A percentile compares a stretch with the other conserved stretches of the same genome.
Conservation (phyloP, 2,113 vertebrate species). For the Egretta garzetta region DNA sequence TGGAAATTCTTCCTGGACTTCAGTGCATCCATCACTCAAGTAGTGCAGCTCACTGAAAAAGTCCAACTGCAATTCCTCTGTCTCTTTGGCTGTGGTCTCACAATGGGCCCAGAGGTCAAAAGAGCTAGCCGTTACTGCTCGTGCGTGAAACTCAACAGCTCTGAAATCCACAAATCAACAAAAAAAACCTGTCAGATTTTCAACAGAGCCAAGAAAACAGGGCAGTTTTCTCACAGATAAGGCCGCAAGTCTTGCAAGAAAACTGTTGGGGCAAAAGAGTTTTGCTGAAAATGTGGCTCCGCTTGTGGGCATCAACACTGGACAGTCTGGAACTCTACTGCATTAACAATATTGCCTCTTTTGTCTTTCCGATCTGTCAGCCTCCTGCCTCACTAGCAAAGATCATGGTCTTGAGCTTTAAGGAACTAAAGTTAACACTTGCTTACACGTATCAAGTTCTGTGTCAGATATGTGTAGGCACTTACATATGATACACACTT, state of each 20-base stretch:
- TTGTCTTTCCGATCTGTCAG: background rate
- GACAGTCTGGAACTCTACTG: background rate
- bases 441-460: background rate
- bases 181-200: background rate
- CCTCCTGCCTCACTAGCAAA: background rate
- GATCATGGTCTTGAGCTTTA: background rate
- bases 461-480: background rate
- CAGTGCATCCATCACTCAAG: background rate
- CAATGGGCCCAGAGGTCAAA: background rate
- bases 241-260: background rate
- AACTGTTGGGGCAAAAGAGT: background rate
- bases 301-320: background rate
- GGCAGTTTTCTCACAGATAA: background rate
- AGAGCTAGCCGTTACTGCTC: background rate
- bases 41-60: background rate
- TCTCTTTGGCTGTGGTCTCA: background rate
- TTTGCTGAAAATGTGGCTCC: background rate
- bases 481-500: background rate
- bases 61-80: background rate
- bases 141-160: background rate
- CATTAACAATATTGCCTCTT: background rate
- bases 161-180: background rate
- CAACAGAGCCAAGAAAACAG: background rate
- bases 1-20: background rate
- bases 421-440: background rate